A percentile compares a stretch with the other conserved stretches of the same genome.
These are phyloP conservation scores for Pycnomerus fuliginosus DNA, from an alignment of 2,888 invertebrate species.

Conservation along the genomic window DNA sequence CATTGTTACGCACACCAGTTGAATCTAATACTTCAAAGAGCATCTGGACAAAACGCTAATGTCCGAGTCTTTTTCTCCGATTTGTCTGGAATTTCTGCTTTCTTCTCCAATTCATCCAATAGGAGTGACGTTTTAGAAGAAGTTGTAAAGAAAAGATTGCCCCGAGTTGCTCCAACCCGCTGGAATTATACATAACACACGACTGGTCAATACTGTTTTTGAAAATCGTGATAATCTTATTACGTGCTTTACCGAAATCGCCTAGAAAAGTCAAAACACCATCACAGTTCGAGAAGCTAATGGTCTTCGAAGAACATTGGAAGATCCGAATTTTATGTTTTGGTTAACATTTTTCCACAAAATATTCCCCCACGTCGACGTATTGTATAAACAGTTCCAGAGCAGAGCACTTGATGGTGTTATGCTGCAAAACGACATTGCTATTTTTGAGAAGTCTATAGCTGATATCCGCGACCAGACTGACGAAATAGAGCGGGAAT, in stretches of 20 bases:
- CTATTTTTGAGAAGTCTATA: slow-evolving; percentile 6
- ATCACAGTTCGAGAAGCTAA: slow-evolving; percentile 24
- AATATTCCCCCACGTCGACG: slow-evolving; percentile 33
- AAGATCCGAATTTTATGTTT: slow-evolving; percentile 30
- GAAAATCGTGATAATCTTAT: slow-evolving; percentile 30
- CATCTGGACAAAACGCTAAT: slow-evolving; percentile 7
- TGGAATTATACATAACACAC: slow-evolving; percentile 27
- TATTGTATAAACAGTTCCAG: slow-evolving; percentile 31
- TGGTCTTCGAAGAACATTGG: slow-evolving; percentile 12
- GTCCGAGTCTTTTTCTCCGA: slow-evolving; percentile 28
- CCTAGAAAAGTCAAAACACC: slow-evolving; percentile 14
- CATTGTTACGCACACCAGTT: slow-evolving; percentile 11
- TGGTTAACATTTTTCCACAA: slow-evolving; percentile 35
- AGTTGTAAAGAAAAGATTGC: slow-evolving; percentile 17
- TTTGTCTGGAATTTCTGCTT: slow-evolving; percentile 20
- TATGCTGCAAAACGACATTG: not conserved
- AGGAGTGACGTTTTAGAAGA: slow-evolving; percentile 21
- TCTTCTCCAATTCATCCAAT: slow-evolving; percentile 27
- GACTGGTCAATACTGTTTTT: slow-evolving; percentile 22
- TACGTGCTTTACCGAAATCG: slow-evolving; percentile 27
- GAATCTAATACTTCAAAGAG: slow-evolving; percentile 17
- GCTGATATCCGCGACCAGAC: slow-evolving; percentile 12
- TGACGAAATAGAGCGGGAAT: slow-evolving; percentile 13
- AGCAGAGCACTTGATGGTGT: slow-evolving; percentile 13
- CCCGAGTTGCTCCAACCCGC: slow-evolving; percentile 14